These are phyloP conservation scores for Ataeniobius toweri DNA, from an alignment of 2,797 vertebrate genomes.

Conservation along the genomic window DNA sequence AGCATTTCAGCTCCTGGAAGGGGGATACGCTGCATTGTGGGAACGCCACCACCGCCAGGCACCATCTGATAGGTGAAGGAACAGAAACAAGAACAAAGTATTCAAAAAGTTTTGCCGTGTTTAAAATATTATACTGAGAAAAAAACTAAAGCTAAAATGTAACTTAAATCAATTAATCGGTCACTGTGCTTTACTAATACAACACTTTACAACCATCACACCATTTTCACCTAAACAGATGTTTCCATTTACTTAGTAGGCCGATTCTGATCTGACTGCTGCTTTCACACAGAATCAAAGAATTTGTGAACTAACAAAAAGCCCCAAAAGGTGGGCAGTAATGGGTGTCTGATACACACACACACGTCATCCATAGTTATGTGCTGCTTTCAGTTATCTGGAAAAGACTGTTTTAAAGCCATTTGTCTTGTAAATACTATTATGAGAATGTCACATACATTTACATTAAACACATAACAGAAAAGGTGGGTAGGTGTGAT, in stretches of 20 bases:
- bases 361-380: too few species aligned
- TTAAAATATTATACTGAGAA: slow-evolving; percentile 1
- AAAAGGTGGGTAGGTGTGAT: background rate
- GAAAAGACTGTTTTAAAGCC: background rate
- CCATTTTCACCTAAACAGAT: background rate
- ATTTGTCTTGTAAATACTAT: background rate
- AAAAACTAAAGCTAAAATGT: background rate
- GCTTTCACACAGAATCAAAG: background rate
- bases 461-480: background rate
- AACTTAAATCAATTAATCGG: background rate
- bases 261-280: background rate
- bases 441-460: background rate
- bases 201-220: background rate
- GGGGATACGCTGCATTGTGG: slow-evolving; percentile 95
- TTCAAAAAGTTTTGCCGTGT: slow-evolving; percentile 19
- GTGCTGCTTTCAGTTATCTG: too few species aligned
- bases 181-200: background rate
- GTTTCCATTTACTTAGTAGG: slow-evolving; percentile 1
- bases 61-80: slow-evolving; percentile 86
- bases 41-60: slow-evolving; percentile 90
- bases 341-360: background rate
- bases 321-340: background rate
- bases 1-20: slow-evolving; percentile 97
- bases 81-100: slow-evolving; percentile 24
- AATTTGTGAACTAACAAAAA: background rate